Evolutionary conservation across 2,888 invertebrate species (phyloP).

Genomic region (Heterodera filipjevi): DNA sequence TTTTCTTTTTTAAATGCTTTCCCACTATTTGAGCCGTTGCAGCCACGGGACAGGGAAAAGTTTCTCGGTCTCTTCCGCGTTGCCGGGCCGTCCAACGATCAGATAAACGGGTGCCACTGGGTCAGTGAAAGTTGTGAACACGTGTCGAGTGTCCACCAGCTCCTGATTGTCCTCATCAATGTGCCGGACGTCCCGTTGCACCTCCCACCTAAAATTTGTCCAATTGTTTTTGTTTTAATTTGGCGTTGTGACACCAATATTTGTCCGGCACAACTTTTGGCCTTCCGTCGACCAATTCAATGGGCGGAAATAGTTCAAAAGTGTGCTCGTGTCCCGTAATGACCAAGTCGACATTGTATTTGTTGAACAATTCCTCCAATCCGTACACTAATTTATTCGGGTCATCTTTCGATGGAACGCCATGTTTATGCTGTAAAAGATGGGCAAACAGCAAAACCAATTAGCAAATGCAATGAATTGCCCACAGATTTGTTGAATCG

Average conservation of each 20-base stretch:
- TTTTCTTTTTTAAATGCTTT: neutral
- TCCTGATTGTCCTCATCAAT: neutral
- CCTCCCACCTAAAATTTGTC: neutral
- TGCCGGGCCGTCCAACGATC: conserved; percentile 15
- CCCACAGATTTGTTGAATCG: conserved; percentile 65
- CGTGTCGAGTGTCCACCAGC: conserved; percentile 1
- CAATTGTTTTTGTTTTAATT: neutral
- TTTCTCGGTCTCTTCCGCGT: conserved; percentile 2
- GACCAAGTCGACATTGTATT: conserved; percentile 86
- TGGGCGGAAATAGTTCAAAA: conserved; percentile 91
- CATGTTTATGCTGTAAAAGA: conserved; percentile 27
- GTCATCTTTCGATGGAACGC: conserved; percentile 1
- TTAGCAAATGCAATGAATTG: conserved; percentile 48
- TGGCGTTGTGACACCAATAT: neutral
- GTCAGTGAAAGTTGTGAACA: conserved; percentile 11
- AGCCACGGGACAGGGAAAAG: neutral
- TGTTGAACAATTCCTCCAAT: conserved; percentile 82
- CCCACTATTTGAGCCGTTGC: neutral
- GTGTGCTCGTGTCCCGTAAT: conserved; percentile 97
- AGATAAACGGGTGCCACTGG: conserved; percentile 25
- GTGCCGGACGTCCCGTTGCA: neutral
- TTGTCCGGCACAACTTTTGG: conserved; percentile 22
- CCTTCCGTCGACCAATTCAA: conserved; percentile 70
- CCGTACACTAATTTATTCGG: conserved; percentile 57
- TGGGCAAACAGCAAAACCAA: neutral